Percentiles rank a stretch among this genome's conserved stretches.
These are phyloP conservation scores for Apamea sordens DNA, from an alignment of 2,888 invertebrate genomes.

Conservation along the genomic window DNA sequence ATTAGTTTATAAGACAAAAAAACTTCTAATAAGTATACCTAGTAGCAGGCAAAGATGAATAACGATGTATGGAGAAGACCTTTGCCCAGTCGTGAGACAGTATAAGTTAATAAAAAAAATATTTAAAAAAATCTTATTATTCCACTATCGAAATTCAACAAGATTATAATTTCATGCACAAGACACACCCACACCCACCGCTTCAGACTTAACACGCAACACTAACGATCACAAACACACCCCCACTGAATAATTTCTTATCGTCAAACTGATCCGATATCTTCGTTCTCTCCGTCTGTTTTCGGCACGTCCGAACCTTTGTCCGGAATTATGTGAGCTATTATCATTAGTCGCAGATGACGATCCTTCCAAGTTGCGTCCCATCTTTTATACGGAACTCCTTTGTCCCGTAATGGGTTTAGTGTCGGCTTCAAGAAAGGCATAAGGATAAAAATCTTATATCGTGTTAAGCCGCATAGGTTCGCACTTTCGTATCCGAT, in stretches of 20 bases:
- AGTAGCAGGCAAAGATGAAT: neutral
- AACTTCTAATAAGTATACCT: neutral
- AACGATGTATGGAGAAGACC: too few species aligned
- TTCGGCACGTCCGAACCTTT: constrained; percentile 69
- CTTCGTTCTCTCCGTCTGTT: constrained; percentile 60
- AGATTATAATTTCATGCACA: neutral
- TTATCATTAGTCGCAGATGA: constrained; percentile 81
- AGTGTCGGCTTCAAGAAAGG: constrained; percentile 66
- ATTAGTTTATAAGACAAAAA: neutral
- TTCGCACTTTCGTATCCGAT: constrained; percentile 51
- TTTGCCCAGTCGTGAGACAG: too few species aligned
- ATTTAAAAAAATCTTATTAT: neutral
- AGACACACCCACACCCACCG: neutral
- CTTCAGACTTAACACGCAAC: neutral
- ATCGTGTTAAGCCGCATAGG: constrained; percentile 39
- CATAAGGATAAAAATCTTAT: constrained; percentile 57
- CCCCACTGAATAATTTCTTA: constrained; percentile 49
- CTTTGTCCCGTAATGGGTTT: constrained; percentile 75
- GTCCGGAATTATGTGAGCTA: constrained; percentile 75
- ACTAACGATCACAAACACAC: constrained; percentile 21
- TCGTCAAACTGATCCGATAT: constrained; percentile 54
- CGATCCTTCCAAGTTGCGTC: constrained; percentile 72
- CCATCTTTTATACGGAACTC: constrained; percentile 75
- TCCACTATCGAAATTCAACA: neutral
- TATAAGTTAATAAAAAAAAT: neutral